phyloP scores from a whole-genome alignment of 2,888 invertebrate genomes.

The Eristalinus aeneus region DNA sequence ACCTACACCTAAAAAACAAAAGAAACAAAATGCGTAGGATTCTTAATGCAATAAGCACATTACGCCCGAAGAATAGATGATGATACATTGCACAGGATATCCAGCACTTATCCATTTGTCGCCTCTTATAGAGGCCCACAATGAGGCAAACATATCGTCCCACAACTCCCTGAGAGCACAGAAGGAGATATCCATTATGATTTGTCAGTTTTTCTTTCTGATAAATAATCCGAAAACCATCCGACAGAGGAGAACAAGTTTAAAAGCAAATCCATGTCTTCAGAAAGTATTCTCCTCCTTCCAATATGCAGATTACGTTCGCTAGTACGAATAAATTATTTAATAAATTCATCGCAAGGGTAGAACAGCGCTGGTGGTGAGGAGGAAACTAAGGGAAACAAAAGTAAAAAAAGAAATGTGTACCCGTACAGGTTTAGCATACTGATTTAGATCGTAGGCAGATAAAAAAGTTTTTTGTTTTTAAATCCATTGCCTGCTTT shows the following conservation, averaged over 20 bases:
- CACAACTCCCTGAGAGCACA: not conserved
- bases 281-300: slow-evolving; percentile 48
- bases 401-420: not conserved
- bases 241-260: slow-evolving; percentile 39
- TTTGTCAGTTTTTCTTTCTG: not conserved
- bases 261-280: slow-evolving; percentile 66
- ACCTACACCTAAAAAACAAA: not conserved
- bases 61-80: slow-evolving; percentile 24
- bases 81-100: slow-evolving; percentile 65
- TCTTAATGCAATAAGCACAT: slow-evolving; percentile 41
- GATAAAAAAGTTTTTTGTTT: not conserved
- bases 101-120: slow-evolving; percentile 16
- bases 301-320: slow-evolving; percentile 64
- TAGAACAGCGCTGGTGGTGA: slow-evolving; percentile 2
- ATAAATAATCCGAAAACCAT: not conserved
- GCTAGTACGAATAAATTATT: slow-evolving; percentile 58
- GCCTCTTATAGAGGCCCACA: not conserved
- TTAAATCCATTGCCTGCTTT: too few species aligned
- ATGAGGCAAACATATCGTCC: slow-evolving; percentile 13
- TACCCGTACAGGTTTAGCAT: not conserved
- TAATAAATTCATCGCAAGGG: slow-evolving; percentile 57
- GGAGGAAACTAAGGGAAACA: not conserved
- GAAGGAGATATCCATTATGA: not conserved
- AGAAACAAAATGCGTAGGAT: not conserved
- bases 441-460: not conserved